Conservation (phyloP, 1,140 invertebrate genomes). For the Macrotrachela quadricornifera region DNA sequence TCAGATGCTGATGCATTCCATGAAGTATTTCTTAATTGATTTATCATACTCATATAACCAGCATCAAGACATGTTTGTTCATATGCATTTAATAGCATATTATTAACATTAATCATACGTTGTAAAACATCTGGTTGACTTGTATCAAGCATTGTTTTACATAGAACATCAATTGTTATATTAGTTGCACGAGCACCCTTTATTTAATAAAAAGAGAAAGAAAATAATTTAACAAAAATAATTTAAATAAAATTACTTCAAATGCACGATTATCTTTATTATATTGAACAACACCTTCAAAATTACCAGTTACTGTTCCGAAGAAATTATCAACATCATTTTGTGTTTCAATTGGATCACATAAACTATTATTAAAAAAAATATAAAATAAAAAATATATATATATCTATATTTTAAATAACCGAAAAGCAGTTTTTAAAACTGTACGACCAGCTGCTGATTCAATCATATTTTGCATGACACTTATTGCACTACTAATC, state of each 20-base stretch:
- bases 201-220: not conserved
- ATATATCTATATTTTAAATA: not conserved
- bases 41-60: slow-evolving; percentile 54
- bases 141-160: slow-evolving; percentile 47
- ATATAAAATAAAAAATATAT: not conserved
- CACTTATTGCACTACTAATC: slow-evolving; percentile 40
- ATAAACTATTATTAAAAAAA: slow-evolving; percentile 37
- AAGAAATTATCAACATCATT: slow-evolving; percentile 58
- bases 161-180: slow-evolving; percentile 56
- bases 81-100: slow-evolving; percentile 42
- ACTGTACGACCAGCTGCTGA: slow-evolving; percentile 34
- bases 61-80: slow-evolving; percentile 60
- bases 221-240: not conserved
- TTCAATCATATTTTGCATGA: slow-evolving; percentile 42
- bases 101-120: slow-evolving; percentile 49
- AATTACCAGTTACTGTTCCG: slow-evolving; percentile 52
- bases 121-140: slow-evolving; percentile 39
- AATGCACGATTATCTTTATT: slow-evolving; percentile 68
- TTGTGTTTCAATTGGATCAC: slow-evolving; percentile 38
- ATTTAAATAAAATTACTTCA: slow-evolving; percentile 22
- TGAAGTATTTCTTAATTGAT: slow-evolving; percentile 42
- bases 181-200: slow-evolving; percentile 37
- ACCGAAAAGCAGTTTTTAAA: slow-evolving; percentile 21
- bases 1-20: slow-evolving; percentile 36
- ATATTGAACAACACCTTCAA: slow-evolving; percentile 63